Percentiles rank a stretch among this genome's conserved stretches.
Evolutionary conservation across 1,140 invertebrate genomes (phyloP).

Genomic region (Heliothis subflexa): DNA sequence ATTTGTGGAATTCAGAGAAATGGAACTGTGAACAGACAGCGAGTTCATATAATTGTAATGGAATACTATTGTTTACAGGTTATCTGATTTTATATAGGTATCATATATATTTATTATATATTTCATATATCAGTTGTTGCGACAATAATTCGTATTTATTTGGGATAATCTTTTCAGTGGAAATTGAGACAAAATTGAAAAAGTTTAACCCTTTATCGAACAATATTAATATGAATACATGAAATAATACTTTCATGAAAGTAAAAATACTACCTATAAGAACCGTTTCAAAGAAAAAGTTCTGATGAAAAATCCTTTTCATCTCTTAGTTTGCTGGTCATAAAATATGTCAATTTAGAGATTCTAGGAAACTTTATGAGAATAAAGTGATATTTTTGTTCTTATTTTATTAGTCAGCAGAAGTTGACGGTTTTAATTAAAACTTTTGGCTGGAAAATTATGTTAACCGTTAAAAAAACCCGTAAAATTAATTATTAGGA

Average conservation of each 20-base stretch:
- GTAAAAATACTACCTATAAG: too few species aligned
- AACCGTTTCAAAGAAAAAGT: too few species aligned
- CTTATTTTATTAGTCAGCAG: background rate
- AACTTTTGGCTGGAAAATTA: background rate
- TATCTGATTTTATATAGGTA: background rate
- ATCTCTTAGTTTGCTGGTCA: background rate
- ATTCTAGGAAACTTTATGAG: background rate
- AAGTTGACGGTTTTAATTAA: background rate
- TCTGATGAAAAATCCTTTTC: too few species aligned
- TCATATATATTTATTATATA: too few species aligned
- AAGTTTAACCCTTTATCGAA: too few species aligned
- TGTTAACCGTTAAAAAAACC: background rate
- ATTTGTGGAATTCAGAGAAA: background rate
- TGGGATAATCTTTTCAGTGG: background rate
- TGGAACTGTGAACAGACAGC: background rate
- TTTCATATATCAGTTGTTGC: too few species aligned
- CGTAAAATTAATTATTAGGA: too few species aligned
- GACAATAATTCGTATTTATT: background rate
- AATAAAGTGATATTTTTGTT: too few species aligned
- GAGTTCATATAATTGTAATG: background rate
- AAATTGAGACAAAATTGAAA: too few species aligned
- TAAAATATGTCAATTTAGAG: background rate
- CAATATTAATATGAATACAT: too few species aligned
- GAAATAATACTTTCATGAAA: too few species aligned
- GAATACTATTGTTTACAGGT: background rate